Conservation (phyloP, 2,113 vertebrate species). For the Rhombomys opimus region DNA sequence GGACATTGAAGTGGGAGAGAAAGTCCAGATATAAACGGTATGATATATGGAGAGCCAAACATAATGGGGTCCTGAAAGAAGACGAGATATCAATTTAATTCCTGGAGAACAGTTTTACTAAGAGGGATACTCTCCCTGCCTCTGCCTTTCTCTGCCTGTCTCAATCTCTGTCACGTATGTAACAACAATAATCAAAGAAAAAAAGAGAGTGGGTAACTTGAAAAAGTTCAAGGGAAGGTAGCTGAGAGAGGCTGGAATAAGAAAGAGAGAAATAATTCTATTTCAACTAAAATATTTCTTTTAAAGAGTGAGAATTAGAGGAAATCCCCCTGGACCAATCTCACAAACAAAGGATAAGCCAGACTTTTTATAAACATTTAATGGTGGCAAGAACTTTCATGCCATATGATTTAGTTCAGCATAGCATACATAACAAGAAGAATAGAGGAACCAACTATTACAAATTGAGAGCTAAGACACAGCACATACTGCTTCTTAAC, state of each 20-base stretch:
- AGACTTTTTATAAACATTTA: background rate
- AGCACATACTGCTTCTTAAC: background rate
- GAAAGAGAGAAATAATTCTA: background rate
- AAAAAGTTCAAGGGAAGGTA: background rate
- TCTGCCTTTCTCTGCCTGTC: background rate
- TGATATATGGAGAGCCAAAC: background rate
- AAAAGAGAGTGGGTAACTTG: background rate
- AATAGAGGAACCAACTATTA: background rate
- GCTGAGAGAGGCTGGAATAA: background rate
- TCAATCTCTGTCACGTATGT: background rate
- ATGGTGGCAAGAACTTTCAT: background rate
- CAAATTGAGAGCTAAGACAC: background rate
- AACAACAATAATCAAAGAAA: background rate
- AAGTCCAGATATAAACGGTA: too few species aligned
- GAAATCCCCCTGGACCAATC: background rate
- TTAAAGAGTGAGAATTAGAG: background rate
- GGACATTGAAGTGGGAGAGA: background rate
- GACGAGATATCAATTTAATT: background rate
- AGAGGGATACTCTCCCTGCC: background rate
- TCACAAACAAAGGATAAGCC: background rate
- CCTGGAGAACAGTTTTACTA: background rate
- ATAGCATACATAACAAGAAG: background rate
- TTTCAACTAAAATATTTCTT: background rate
- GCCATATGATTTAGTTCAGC: background rate
- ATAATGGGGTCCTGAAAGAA: background rate